Evolutionary conservation across 2,888 invertebrate species (phyloP).

Genomic region (Byasa hedistus): DNA sequence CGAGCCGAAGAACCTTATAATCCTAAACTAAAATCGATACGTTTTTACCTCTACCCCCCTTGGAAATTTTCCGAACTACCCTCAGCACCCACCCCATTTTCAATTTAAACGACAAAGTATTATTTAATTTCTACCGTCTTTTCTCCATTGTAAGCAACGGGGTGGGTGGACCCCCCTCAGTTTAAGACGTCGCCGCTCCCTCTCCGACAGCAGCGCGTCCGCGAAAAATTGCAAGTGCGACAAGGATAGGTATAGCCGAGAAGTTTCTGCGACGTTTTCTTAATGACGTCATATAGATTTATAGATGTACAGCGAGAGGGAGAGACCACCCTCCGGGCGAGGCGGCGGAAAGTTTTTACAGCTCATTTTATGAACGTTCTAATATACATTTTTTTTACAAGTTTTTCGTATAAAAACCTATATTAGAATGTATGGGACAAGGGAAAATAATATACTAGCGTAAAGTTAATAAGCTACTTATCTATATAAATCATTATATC

Average conservation of each 20-base stretch:
- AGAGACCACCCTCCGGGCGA: constrained; percentile 46
- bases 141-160: constrained; percentile 75
- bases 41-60: constrained; percentile 74
- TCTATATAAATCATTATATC: too few species aligned
- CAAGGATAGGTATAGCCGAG: constrained; percentile 64
- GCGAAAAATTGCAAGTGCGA: constrained; percentile 49
- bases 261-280: constrained; percentile 70
- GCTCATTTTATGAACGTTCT: constrained; percentile 60
- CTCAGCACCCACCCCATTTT: constrained; percentile 53
- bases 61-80: constrained; percentile 68
- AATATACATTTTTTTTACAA: constrained; percentile 45
- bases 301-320: constrained; percentile 65
- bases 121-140: constrained; percentile 78
- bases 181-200: constrained; percentile 63
- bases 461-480: too few species aligned
- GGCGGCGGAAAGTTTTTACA: constrained; percentile 65
- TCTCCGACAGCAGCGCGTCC: constrained; percentile 38
- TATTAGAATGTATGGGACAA: too few species aligned
- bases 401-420: constrained; percentile 26
- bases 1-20: constrained; percentile 57
- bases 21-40: constrained; percentile 75
- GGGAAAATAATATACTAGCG: too few species aligned
- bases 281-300: constrained; percentile 78
- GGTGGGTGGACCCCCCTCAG: constrained; percentile 46
- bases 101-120: constrained; percentile 79